Percentiles rank a stretch among this genome's conserved stretches.
phyloP scores from a whole-genome alignment of 1,140 invertebrate genomes.

The Drosophila busckii region DNA sequence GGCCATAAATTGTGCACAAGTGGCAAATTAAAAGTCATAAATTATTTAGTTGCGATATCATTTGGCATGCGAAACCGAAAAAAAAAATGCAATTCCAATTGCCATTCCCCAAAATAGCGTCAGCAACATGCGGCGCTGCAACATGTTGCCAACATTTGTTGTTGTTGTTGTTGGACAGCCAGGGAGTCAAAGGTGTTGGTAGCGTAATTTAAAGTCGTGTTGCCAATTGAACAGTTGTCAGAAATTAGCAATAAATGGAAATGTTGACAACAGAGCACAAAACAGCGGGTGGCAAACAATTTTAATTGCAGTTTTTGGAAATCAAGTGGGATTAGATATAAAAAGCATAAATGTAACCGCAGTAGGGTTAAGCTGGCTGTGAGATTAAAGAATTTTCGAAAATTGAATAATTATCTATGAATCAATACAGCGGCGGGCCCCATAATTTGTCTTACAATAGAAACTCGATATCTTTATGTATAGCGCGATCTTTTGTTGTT shows the following conservation, averaged over 20 bases:
- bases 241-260: constrained; percentile 4
- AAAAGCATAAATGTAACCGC: too few species aligned
- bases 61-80: constrained; percentile 16
- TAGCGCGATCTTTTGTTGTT: constrained; percentile 19
- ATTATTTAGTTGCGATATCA: constrained; percentile 40
- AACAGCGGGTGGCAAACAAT: constrained; percentile 21
- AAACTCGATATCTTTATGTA: constrained; percentile 21
- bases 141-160: constrained; percentile 42
- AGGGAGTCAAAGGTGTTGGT: constrained; percentile 33
- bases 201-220: constrained; percentile 34
- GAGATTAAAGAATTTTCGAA: too few species aligned
- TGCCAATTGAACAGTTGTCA: constrained; percentile 32
- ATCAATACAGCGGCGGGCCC: too few species aligned
- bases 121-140: constrained; percentile 41
- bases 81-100: constrained; percentile 16
- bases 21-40: constrained; percentile 72
- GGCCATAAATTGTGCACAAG: constrained; percentile 64
- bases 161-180: constrained; percentile 15
- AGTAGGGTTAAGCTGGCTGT: too few species aligned
- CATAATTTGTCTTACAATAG: neutral
- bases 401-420: too few species aligned
- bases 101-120: constrained; percentile 30
- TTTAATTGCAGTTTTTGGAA: too few species aligned
- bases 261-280: constrained; percentile 5
- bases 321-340: too few species aligned